These are phyloP conservation scores for Scomber japonicus DNA, from an alignment of 2,113 vertebrate species.

Conservation along the genomic window DNA sequence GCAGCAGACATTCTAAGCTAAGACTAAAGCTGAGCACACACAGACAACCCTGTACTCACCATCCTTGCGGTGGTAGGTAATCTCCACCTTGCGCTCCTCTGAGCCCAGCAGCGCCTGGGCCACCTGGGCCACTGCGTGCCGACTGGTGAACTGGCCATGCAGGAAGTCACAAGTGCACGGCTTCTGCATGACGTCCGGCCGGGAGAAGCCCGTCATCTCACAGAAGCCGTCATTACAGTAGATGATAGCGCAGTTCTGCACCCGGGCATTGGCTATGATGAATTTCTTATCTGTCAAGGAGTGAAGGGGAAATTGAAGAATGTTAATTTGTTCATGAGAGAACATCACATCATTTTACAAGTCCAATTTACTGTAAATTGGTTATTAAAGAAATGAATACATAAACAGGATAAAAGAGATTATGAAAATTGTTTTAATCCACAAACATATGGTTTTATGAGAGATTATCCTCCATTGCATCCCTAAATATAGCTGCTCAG, in stretches of 20 bases:
- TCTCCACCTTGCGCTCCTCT: conserved; percentile 95
- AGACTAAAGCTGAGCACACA: neutral
- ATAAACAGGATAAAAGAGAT: neutral
- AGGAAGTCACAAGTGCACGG: conserved; percentile 97
- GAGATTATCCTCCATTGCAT: conserved; percentile 26
- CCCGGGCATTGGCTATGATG: conserved; percentile 96
- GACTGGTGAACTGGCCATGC: conserved; percentile 93
- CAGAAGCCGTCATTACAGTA: conserved; percentile 98
- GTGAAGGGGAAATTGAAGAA: conserved; percentile 24
- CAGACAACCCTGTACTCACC: conserved; percentile 84
- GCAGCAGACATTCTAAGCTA: neutral
- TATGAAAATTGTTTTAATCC: neutral
- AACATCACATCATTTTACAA: neutral
- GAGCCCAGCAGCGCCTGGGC: conserved; percentile 94
- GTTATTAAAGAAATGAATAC: neutral
- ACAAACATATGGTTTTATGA: conserved; percentile 16
- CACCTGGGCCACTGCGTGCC: conserved; percentile 93
- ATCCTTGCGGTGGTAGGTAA: conserved; percentile 97
- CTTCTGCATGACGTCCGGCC: conserved; percentile 96
- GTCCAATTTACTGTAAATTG: neutral
- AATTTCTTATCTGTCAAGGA: conserved; percentile 94
- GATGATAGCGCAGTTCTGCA: conserved; percentile 97
- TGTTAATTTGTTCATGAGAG: conserved; percentile 9
- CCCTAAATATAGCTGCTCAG: neutral
- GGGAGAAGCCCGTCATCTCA: conserved; percentile 97